phyloP scores from a whole-genome alignment of 2,113 vertebrate genomes.

The Sula dactylatra region DNA sequence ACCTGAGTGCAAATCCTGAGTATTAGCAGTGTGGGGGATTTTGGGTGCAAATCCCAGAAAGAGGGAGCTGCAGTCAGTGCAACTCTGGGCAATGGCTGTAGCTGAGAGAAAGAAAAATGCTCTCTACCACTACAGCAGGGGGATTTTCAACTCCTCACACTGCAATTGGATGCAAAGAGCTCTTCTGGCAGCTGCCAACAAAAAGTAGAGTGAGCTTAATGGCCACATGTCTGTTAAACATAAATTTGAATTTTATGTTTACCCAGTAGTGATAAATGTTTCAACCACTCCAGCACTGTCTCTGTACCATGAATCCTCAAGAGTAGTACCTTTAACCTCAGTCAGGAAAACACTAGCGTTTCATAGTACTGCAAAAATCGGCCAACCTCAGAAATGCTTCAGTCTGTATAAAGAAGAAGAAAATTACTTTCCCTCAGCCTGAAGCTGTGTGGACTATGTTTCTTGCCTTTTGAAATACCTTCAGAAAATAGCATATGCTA shows the following conservation, averaged over 20 bases:
- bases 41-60: not conserved
- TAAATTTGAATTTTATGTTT: not conserved
- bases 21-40: not conserved
- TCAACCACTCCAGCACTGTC: not conserved
- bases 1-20: not conserved
- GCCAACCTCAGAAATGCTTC: not conserved
- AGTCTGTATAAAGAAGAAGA: not conserved
- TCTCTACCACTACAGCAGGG: not conserved
- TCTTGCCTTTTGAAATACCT: not conserved
- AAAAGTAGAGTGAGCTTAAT: not conserved
- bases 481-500: not conserved
- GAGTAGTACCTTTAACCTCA: not conserved
- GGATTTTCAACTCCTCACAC: not conserved
- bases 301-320: not conserved
- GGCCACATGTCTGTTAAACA: not conserved
- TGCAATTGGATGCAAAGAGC: not conserved
- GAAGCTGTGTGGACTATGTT: not conserved
- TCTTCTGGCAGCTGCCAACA: not conserved
- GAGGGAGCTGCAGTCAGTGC: not conserved
- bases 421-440: not conserved
- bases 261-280: not conserved
- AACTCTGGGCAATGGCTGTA: not conserved
- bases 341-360: not conserved
- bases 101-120: not conserved
- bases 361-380: not conserved